phyloP scores from a whole-genome alignment of 1,140 invertebrate genomes.

The Kradibia gibbosae region DNA sequence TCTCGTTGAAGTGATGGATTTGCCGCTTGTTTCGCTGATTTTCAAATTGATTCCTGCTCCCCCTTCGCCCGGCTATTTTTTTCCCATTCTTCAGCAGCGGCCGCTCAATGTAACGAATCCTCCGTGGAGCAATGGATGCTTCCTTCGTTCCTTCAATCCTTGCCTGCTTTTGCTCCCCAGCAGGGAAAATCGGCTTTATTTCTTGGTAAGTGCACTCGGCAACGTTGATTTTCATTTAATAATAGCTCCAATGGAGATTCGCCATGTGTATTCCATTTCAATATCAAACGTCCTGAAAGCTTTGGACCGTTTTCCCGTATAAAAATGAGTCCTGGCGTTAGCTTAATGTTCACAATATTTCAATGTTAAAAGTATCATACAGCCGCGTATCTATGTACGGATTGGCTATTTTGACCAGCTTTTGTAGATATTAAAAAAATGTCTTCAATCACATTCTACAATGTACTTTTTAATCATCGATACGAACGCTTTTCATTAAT shows the following conservation, averaged over 20 bases:
- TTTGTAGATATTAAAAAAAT: too few relatives aligned
- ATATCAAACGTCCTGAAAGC: constrained; percentile 25
- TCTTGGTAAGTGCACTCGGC: not conserved
- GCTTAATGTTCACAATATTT: too few relatives aligned
- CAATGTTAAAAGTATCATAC: too few relatives aligned
- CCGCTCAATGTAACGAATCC: not conserved
- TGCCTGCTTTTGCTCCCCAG: not conserved
- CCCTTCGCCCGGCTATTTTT: too few relatives aligned
- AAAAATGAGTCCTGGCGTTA: too few relatives aligned
- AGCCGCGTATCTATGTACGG: too few relatives aligned
- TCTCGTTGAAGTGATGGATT: constrained; percentile 21
- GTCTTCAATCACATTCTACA: too few relatives aligned
- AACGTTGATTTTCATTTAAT: constrained; percentile 30
- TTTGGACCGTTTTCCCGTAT: not conserved
- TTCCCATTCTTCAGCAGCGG: not conserved
- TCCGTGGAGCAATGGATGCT: not conserved
- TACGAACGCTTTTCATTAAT: too few relatives aligned
- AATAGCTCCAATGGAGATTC: not conserved
- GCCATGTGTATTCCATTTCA: not conserved
- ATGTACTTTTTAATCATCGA: too few relatives aligned
- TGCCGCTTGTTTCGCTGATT: not conserved
- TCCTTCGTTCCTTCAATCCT: not conserved
- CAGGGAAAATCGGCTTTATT: constrained; percentile 15
- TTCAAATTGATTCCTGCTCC: constrained; percentile 8
- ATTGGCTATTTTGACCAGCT: too few relatives aligned